A percentile compares a stretch with the other conserved stretches of the same genome.
These are phyloP conservation scores for Parauchenoglanis ngamensis DNA, from an alignment of 2,797 vertebrate species.

Conservation along the genomic window DNA sequence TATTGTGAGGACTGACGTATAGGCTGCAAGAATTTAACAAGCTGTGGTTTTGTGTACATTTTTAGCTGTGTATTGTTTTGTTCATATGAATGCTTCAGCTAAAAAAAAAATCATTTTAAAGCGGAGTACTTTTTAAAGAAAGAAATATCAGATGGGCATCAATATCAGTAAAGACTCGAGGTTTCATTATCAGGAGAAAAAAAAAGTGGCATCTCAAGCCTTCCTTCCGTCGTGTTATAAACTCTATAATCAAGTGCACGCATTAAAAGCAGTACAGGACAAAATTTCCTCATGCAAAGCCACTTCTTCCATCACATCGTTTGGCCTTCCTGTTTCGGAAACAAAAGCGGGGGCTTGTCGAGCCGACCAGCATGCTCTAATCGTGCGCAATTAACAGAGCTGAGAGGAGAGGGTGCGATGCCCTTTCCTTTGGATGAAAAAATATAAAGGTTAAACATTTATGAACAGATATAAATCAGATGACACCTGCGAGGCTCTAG, in stretches of 20 bases:
- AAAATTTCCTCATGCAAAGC: not conserved
- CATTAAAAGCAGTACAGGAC: not conserved
- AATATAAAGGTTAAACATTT: constrained; percentile 65
- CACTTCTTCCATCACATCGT: constrained; percentile 35
- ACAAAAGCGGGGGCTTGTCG: constrained; percentile 58
- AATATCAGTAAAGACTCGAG: not conserved
- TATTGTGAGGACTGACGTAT: not conserved
- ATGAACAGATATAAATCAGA: constrained; percentile 66
- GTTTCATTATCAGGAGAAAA: not conserved
- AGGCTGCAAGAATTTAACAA: not conserved
- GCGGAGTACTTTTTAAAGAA: not conserved
- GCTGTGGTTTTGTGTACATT: not conserved
- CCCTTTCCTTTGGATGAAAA: constrained; percentile 64
- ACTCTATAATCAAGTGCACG: not conserved
- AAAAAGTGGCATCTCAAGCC: not conserved
- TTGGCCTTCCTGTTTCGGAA: constrained; percentile 48
- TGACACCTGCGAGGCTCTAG: constrained; percentile 60
- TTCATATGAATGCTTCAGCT: not conserved
- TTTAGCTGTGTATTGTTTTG: no score
- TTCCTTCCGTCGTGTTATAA: not conserved
- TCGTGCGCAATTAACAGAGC: constrained; percentile 63
- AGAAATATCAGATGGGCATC: not conserved
- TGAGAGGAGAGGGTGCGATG: constrained; percentile 60
- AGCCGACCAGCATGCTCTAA: constrained; percentile 65
- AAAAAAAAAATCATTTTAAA: not conserved